Percentiles rank a stretch among this genome's conserved stretches.
Conservation (phyloP, 2,113 vertebrate genomes). For the Tor tambroides region DNA sequence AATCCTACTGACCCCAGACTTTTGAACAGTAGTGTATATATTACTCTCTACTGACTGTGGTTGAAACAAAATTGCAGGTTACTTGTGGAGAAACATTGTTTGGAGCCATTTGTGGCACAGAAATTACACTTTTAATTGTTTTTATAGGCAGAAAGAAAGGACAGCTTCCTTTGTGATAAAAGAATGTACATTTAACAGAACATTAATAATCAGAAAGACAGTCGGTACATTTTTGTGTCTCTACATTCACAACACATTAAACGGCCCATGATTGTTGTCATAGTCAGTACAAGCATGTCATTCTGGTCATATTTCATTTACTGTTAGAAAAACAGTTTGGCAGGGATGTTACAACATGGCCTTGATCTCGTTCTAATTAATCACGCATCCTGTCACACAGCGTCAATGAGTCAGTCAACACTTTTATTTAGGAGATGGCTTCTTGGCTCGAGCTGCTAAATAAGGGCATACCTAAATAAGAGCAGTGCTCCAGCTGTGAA, state of each 20-base stretch:
- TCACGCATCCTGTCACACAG: slow-evolving; percentile 50
- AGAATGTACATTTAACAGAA: neutral
- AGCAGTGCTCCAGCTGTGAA: slow-evolving; percentile 39
- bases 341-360: slow-evolving; percentile 37
- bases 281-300: too few species aligned
- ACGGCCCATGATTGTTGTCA: too few species aligned
- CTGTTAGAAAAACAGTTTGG: slow-evolving; percentile 49
- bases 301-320: slow-evolving; percentile 31
- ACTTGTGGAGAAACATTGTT: neutral
- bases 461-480: slow-evolving; percentile 51
- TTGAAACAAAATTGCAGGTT: neutral
- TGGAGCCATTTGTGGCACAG: neutral
- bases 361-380: slow-evolving; percentile 48
- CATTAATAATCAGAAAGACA: too few species aligned
- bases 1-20: neutral
- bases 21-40: neutral
- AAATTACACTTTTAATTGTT: neutral
- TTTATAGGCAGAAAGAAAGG: neutral
- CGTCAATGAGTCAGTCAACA: slow-evolving; percentile 31
- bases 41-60: neutral
- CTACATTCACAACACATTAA: too few species aligned
- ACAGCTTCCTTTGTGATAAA: neutral
- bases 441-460: slow-evolving; percentile 40
- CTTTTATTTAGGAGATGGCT: slow-evolving; percentile 44
- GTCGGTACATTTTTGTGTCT: neutral